Evolutionary conservation across 2,797 vertebrate genomes (phyloP), one percentile per base, ranked within the genome.

Genomic region (Acipenser oxyrinchus): DNA sequence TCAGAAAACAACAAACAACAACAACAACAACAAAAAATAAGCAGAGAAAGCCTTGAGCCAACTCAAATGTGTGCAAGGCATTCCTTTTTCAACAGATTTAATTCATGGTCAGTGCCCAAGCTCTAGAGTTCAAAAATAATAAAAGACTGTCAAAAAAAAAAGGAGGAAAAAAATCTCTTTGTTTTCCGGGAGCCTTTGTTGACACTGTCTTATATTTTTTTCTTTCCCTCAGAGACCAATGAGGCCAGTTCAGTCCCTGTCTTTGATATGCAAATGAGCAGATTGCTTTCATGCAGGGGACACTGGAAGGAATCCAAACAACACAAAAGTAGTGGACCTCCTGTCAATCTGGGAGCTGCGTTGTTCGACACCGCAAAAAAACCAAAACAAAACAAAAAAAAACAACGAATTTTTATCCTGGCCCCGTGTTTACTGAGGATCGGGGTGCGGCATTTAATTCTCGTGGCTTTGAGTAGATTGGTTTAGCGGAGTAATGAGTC

Each of bases 241-340:
- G 83, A 82, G 78, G 74, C 82, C 85, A 84, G 81, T 72, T 77
- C 75, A 70, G 84, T 86, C 78, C 76, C 79, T 74, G 60, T 74
- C 88, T 90, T 91, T 92, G 87, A 90, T 88, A 90, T 92, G 88
- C 77, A 91, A 89, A 92, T 86, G 7, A 68, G 68, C 72, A 82
- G 86, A 85, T 90, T 82, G 83, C 82, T 87, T 88, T 90, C 82
- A 87, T 87, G 80, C 80, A 72, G 82, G 82, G 84, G 82, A 86
- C 75, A 58, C 77, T 88, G 86, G 86, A 77, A 23, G 1, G n/a
- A 0, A 6, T 79, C 88, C 88, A 90, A 90, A 75, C 68, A 69
- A 87, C 77, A 88, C 83, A 87, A 76, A 70, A 37, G 23, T 37
- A 37, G 72, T 79, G 81, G 78, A 81, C 82, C 80, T 83, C 78